phyloP scores from a whole-genome alignment of 1,140 invertebrate species.

The Listronotus bonariensis region DNA sequence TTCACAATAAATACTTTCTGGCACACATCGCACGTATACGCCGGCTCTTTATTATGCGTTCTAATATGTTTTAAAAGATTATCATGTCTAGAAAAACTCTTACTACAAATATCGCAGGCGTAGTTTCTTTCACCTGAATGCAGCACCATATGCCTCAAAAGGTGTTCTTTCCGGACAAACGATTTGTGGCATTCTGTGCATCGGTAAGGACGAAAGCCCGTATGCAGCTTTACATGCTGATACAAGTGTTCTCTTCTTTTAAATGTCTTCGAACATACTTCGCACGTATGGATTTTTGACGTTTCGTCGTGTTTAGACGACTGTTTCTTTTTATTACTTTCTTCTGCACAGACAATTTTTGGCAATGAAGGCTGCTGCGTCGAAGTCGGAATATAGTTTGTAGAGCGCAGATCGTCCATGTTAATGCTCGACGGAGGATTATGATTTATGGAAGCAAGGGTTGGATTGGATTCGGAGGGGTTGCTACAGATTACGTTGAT shows the following conservation, averaged over 20 bases:
- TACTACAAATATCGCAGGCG: constrained; percentile 75
- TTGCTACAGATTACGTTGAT: constrained; percentile 19
- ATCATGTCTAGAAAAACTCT: constrained; percentile 76
- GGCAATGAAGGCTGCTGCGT: background rate
- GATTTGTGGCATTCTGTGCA: constrained; percentile 70
- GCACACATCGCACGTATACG: constrained; percentile 72
- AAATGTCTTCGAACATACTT: constrained; percentile 64
- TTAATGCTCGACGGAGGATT: constrained; percentile 18
- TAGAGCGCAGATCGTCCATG: constrained; percentile 21
- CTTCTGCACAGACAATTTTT: background rate
- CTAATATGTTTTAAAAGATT: constrained; percentile 75
- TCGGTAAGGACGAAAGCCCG: constrained; percentile 70
- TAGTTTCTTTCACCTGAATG: constrained; percentile 78
- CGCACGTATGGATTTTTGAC: constrained; percentile 55
- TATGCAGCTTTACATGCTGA: constrained; percentile 67
- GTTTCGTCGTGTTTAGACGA: constrained; percentile 21
- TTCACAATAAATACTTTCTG: constrained; percentile 75
- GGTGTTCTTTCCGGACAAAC: constrained; percentile 73
- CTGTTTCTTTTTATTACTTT: background rate
- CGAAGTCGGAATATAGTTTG: background rate
- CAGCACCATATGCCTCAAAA: constrained; percentile 71
- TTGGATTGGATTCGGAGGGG: background rate
- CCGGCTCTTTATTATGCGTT: constrained; percentile 68
- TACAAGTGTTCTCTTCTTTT: constrained; percentile 67
- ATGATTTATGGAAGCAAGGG: background rate